phyloP scores from a whole-genome alignment of 2,888 invertebrate genomes.

The Acronicta leporina region DNA sequence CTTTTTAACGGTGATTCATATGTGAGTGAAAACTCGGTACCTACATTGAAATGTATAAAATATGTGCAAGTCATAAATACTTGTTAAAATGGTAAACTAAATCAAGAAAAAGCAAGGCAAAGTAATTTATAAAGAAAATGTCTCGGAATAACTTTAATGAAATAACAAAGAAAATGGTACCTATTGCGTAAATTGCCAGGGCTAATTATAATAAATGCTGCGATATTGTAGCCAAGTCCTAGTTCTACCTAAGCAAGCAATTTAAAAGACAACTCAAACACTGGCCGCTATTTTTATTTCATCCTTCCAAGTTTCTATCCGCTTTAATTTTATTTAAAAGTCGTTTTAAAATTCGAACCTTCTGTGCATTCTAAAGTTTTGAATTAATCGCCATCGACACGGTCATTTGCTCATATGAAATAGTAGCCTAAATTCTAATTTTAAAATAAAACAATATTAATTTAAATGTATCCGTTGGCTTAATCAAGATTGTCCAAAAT shows the following conservation, averaged over 20 bases:
- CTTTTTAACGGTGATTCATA: constrained; percentile 69
- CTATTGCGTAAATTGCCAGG: constrained; percentile 29
- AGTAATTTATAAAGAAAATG: constrained; percentile 19
- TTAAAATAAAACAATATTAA: neutral
- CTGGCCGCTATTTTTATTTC: constrained; percentile 48
- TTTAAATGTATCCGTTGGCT: constrained; percentile 1
- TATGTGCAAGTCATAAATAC: constrained; percentile 18
- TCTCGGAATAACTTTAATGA: constrained; percentile 13
- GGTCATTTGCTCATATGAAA: constrained; percentile 11
- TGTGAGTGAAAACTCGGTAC: constrained; percentile 43
- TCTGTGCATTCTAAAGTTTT: constrained; percentile 20
- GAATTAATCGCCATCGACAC: constrained; percentile 25
- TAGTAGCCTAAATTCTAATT: constrained; percentile 18
- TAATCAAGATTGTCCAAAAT: constrained; percentile 8
- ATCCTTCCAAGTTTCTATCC: constrained; percentile 40
- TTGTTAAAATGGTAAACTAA: constrained; percentile 2
- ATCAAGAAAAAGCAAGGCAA: constrained; percentile 5
- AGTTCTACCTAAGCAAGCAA: constrained; percentile 47
- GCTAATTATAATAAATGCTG: constrained; percentile 47
- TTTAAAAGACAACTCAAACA: constrained; percentile 52
- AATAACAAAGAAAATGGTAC: constrained; percentile 33
- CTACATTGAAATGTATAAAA: constrained; percentile 27
- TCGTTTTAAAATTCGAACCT: constrained; percentile 44
- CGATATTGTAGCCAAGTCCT: constrained; percentile 35
- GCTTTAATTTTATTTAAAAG: constrained; percentile 46